Base-by-base conservation (phyloP, 2,113 vertebrate species). In the Ciconia maguari region DNA sequence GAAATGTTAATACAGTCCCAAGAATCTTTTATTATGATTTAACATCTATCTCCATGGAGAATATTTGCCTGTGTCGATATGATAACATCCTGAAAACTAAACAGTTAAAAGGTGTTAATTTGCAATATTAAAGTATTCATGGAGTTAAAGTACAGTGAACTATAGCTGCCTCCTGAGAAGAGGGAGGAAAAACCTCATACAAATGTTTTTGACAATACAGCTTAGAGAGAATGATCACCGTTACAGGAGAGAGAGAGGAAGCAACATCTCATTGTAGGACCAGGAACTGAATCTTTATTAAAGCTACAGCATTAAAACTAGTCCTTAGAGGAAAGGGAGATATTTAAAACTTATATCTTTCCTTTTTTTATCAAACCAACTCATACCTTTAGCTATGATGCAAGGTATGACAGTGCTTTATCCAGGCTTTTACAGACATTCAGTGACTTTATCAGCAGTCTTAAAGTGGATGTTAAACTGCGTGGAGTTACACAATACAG, bases 111-210 rank as follows among this genome's bases (percentile, higher is more conserved):
- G 36, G 20, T 41, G 30, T 77, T 77, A 29, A 58, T 77, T 57
- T 62, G 65, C 21, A 90, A 27, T 81, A 51, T 95, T 85, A 71
- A 95, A 77, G 87, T 93, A 91, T 68, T 91, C 42, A 84, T 72
- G 36, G 48, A 76, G 41, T 91, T 76, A 83, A 76, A 93, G 36
- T 66, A 66, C 61, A 86, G 38, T 13, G 38, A 87, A 86, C 68
- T 54, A 61, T 70, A 80, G 83, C 52, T 52, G 44, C n/a, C 34
- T 90, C 69, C 83, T 84, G 65, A 65, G 36, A 75, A 85, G 19
- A 76, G 58, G 17, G 80, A 36, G 46, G 24, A 60, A 95, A 94
- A 91, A 75, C 68, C 17, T 85, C 61, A 61, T 26, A 20, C 30
- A 51, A 58, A 41, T 80, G 29, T 83, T 90, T 83, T 94, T 95